phyloP scores from a whole-genome alignment of 2,888 invertebrate genomes.

The Trichacis sp. region DNA sequence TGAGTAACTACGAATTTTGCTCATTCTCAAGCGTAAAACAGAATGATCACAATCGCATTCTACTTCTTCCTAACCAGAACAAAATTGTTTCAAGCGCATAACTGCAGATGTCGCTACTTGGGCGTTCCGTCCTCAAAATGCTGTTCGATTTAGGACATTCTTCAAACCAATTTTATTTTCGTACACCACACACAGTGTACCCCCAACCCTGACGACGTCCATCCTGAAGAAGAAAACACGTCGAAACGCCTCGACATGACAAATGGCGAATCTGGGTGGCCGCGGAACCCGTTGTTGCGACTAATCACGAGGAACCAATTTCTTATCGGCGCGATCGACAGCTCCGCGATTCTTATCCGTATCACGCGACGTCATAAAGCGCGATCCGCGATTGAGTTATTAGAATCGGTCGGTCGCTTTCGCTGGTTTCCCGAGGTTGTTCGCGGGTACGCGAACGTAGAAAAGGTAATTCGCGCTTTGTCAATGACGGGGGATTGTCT shows the following conservation, averaged over 20 bases:
- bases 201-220: too few relatives aligned
- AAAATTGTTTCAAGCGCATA: too few relatives aligned
- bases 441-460: too few relatives aligned
- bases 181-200: too few relatives aligned
- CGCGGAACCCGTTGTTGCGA: conserved; percentile 41
- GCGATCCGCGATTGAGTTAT: conserved; percentile 1
- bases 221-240: conserved; percentile 12
- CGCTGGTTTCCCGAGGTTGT: background rate
- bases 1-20: too few relatives aligned
- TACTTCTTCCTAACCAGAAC: too few relatives aligned
- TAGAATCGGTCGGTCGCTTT: background rate
- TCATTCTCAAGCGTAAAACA: too few relatives aligned
- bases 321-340: background rate
- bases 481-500: conserved; percentile 18
- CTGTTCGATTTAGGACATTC: too few relatives aligned
- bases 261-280: conserved; percentile 33
- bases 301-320: conserved; percentile 35
- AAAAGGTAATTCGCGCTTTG: conserved; percentile 14
- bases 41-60: too few relatives aligned
- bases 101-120: too few relatives aligned
- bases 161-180: too few relatives aligned
- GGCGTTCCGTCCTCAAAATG: too few relatives aligned
- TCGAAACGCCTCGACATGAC: conserved; percentile 34
- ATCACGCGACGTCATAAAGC: background rate
- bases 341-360: background rate